These are phyloP conservation scores for Lagria hirta DNA, from an alignment of 2,888 invertebrate genomes.

Conservation along the genomic window DNA sequence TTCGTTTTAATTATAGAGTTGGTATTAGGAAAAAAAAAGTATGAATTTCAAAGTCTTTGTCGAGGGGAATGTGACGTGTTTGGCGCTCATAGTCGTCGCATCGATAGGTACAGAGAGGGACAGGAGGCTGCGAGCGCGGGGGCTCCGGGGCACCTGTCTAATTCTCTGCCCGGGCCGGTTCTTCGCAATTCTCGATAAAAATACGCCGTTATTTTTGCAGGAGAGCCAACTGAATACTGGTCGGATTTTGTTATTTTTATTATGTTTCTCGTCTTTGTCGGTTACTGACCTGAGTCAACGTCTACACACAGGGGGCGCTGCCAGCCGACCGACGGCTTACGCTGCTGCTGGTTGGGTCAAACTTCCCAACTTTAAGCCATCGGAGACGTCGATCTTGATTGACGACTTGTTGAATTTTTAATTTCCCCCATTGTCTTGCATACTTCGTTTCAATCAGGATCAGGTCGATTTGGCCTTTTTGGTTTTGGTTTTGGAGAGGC, in stretches of 20 bases:
- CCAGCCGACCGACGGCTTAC: conserved; percentile 38
- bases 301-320: conserved; percentile 43
- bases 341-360: conserved; percentile 34
- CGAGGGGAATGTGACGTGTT: no score
- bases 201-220: conserved; percentile 55
- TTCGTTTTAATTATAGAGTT: no score
- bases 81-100: no score
- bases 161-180: no score
- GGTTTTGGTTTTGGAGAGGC: no score
- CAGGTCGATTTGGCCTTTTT: no score
- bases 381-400: conserved; percentile 39
- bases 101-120: no score
- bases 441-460: no score
- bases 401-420: conserved; percentile 43
- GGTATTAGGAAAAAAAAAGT: no score
- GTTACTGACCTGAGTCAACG: conserved; percentile 48
- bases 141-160: no score
- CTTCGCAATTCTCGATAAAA: conserved; percentile 53
- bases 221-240: conserved; percentile 38
- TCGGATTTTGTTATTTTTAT: conserved; percentile 55
- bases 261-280: conserved; percentile 49
- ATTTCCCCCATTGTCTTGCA: conserved; percentile 39
- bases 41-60: no score
- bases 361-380: conserved; percentile 22
- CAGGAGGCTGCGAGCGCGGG: no score